Conservation (phyloP, 2,888 invertebrate species). For the Acrobasis consociella region DNA sequence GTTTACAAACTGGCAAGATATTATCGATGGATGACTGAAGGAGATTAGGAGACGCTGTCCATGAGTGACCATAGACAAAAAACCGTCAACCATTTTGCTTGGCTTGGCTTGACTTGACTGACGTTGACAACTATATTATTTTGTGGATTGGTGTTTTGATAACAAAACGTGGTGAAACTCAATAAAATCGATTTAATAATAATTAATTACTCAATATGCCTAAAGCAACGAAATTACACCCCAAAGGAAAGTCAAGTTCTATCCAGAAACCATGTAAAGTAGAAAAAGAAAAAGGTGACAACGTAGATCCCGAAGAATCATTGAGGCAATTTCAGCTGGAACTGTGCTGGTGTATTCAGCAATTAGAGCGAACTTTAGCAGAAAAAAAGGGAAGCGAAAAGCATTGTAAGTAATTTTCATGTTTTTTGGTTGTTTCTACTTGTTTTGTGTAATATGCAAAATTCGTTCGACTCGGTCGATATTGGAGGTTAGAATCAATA, state of each 20-base stretch:
- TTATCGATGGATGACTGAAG: too few relatives aligned
- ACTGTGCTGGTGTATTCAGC: conserved; percentile 90
- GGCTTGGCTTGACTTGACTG: conserved; percentile 7
- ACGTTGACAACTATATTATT: conserved; percentile 20
- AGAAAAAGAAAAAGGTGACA: conserved; percentile 52
- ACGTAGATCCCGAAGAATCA: conserved; percentile 71
- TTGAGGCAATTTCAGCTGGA: conserved; percentile 88
- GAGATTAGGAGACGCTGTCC: too few relatives aligned
- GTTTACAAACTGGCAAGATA: background rate
- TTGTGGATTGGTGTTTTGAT: conserved; percentile 37
- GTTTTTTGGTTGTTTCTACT: background rate
- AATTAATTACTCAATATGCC: conserved; percentile 52
- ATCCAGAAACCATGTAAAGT: conserved; percentile 66
- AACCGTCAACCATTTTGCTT: conserved; percentile 4
- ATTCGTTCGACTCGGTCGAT: background rate
- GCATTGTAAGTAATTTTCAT: conserved; percentile 72
- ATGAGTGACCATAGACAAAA: conserved; percentile 25
- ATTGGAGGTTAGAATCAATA: background rate
- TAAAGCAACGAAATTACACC: conserved; percentile 71
- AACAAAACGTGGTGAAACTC: conserved; percentile 49
- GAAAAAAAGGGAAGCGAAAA: conserved; percentile 84
- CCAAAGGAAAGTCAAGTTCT: conserved; percentile 65
- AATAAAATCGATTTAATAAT: background rate
- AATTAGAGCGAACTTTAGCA: conserved; percentile 83
- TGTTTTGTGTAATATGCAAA: background rate